Conservation (phyloP, 1,140 invertebrate species). For the Aphaenogaster floridana region DNA sequence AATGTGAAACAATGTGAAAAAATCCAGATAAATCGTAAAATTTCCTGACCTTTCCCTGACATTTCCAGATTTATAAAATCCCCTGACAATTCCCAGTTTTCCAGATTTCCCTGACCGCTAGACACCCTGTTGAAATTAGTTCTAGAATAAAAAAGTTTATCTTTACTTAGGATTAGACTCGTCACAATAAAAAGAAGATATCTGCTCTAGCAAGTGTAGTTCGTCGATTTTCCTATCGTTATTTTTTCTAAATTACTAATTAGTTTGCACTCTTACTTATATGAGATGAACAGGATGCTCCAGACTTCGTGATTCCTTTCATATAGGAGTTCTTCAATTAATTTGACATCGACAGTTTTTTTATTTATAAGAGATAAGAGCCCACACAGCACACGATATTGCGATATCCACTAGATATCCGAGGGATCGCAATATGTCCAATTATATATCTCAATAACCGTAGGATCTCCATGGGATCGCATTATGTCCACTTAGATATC, state of each 20-base stretch:
- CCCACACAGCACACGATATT: too few relatives aligned
- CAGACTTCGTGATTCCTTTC: background rate
- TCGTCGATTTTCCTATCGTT: constrained; percentile 16
- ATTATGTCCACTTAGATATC: too few relatives aligned
- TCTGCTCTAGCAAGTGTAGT: background rate
- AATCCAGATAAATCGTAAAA: too few relatives aligned
- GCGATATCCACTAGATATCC: too few relatives aligned
- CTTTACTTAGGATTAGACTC: background rate
- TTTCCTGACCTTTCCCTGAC: too few relatives aligned
- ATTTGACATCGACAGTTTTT: background rate
- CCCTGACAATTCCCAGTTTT: too few relatives aligned
- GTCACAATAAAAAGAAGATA: constrained; percentile 25
- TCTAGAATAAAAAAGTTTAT: constrained; percentile 27
- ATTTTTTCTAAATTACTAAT: constrained; percentile 28
- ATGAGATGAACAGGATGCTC: constrained; percentile 2
- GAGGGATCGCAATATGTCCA: too few relatives aligned
- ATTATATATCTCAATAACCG: too few relatives aligned
- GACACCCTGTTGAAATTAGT: background rate
- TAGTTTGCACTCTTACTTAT: constrained; percentile 2
- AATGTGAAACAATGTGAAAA: too few relatives aligned
- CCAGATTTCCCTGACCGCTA: too few relatives aligned
- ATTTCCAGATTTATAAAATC: too few relatives aligned
- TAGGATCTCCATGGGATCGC: too few relatives aligned
- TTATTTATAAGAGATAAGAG: background rate
- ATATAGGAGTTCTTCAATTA: background rate